These are phyloP conservation scores for Alviniconcha marisindica DNA, from an alignment of 1,140 invertebrate genomes.

Conservation along the genomic window DNA sequence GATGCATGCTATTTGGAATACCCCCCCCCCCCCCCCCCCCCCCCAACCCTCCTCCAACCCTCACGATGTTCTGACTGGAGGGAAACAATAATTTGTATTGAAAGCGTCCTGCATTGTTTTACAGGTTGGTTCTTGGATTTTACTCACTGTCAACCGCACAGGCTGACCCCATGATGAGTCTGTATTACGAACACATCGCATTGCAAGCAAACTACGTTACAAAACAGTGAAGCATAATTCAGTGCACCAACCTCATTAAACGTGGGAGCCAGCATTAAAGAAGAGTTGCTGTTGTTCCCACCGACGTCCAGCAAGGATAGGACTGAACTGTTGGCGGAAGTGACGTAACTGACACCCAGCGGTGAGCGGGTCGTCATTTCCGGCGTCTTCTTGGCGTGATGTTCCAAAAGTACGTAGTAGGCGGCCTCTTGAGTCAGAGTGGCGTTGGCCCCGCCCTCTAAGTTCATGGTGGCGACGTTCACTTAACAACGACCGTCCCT, in stretches of 20 bases:
- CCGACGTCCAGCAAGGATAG: background rate
- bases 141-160: no score
- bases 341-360: background rate
- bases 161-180: no score
- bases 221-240: no score
- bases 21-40: no score
- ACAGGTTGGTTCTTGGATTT: no score
- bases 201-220: no score
- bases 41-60: no score
- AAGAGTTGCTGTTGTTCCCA: conserved; percentile 10
- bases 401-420: background rate
- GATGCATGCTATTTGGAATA: no score
- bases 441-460: background rate
- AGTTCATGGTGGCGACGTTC: background rate
- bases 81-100: no score
- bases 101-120: no score
- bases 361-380: background rate
- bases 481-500: background rate
- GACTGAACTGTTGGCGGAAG: background rate
- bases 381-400: background rate
- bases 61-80: no score
- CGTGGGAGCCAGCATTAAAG: background rate
- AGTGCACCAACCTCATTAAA: conserved; percentile 19
- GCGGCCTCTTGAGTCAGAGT: background rate
- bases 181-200: no score